phyloP scores from a whole-genome alignment of 2,888 invertebrate species.

The Drosophila koepferae region DNA sequence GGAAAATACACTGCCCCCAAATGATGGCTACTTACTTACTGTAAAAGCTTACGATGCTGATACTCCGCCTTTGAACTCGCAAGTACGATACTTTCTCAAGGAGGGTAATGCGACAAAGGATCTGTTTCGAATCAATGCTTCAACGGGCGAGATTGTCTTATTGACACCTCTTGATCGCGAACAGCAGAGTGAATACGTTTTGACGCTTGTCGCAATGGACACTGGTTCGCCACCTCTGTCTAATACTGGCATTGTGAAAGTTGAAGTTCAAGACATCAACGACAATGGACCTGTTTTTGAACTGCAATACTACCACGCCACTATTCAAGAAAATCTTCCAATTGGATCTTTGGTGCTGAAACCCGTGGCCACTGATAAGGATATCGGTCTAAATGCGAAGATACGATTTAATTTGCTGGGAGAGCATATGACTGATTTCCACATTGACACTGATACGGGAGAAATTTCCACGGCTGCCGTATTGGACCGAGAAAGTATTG shows the following conservation, averaged over 20 bases:
- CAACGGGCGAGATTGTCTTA: conserved; percentile 95
- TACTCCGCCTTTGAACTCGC: conserved; percentile 94
- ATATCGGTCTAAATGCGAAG: conserved; percentile 93
- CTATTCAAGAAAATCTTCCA: conserved; percentile 93
- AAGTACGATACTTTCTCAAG: conserved; percentile 96
- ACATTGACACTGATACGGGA: conserved; percentile 92
- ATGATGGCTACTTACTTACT: conserved; percentile 91
- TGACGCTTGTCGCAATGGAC: conserved; percentile 96
- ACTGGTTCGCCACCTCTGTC: conserved; percentile 97
- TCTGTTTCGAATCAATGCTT: conserved; percentile 95
- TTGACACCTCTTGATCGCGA: conserved; percentile 94
- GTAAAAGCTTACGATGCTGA: conserved; percentile 96
- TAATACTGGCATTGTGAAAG: conserved; percentile 95
- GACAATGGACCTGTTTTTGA: conserved; percentile 96
- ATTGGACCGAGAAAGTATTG: conserved; percentile 92
- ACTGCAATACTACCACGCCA: conserved; percentile 91
- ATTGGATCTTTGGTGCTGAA: conserved; percentile 91
- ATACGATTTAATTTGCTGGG: conserved; percentile 94
- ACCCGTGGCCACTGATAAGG: conserved; percentile 92
- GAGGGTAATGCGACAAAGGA: conserved; percentile 92
- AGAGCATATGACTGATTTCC: conserved; percentile 92
- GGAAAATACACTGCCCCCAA: conserved; percentile 95
- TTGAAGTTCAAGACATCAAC: conserved; percentile 96
- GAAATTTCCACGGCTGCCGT: conserved; percentile 90
- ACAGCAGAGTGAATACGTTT: conserved; percentile 92